Base-by-base conservation (phyloP, 2,888 invertebrate genomes). In the Dione vanillae region DNA sequence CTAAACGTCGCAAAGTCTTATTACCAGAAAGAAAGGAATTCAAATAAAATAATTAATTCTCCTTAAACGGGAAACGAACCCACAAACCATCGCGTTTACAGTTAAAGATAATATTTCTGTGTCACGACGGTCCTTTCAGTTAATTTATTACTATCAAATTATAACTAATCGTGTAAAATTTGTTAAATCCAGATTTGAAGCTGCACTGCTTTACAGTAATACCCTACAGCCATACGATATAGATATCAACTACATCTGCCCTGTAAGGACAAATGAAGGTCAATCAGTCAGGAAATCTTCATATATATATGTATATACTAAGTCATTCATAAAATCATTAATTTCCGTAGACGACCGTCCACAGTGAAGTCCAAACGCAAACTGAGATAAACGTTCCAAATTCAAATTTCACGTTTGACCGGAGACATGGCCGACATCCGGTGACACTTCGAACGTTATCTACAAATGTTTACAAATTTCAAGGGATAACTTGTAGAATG, bases 331-430 rank as follows among this genome's bases (percentile, higher is more conserved):
- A 71, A 70, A 72, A 64, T 69, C 66, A 80, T 83, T 82, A 87
- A 88, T 89, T 86, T 89, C 88, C 88, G 84, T 45, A 62, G 65
- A 83, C 84, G 87, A 83, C 84, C 85, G 81, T 74, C 71, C 79
- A 14, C 82, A 84, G 87, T 89, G 86, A 86, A 85, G 87, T 87
- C 85, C 83, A 80, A 78, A 76, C 76, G 74, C 79, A 80, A 83
- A 90, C 78, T 90, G 87, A 82, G 87, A 80, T 90, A 90, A 83
- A 87, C 81, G 85, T 88, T 89, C 87, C 83, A 86, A 89, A 91
- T 92, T 89, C 89, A 91, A 91, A 92, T 92, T 90, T 88, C 88
- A 85, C 90, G 84, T 83, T 81, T 90, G 89, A 91, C 91, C 91
- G 91, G 91, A 91, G 87, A 88, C 85, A 85, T 82, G 84, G 80